Evolutionary conservation across 2,113 vertebrate genomes (phyloP), one percentile per base, ranked within the genome.

Genomic region (Leptodactylus fuscus): DNA sequence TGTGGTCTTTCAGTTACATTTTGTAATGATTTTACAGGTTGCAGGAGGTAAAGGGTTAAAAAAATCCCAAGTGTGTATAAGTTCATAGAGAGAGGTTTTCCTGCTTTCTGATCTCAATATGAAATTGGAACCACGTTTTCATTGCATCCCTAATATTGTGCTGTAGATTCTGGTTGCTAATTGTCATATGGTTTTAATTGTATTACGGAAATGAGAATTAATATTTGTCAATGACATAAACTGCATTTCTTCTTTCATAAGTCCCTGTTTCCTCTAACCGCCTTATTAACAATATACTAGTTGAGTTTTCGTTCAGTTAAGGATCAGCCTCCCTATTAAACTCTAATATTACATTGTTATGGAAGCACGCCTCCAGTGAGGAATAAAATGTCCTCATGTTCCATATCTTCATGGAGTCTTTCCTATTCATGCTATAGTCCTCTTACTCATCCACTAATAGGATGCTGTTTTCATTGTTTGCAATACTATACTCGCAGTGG

Each of bases 111-210:
- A 41, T 71, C 15, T 38, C 18, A 6, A 73, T 24, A 13, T 44
- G 10, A 46, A 44, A 73, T 73, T 73, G 38, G 38, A 73, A 73
- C 9, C 36, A 34, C 38, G 36, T 73, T 73, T 73, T 46, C 22
- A 71, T 11, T 41, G 38, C 36, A 44, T 44, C 70, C n/a, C 22
- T 24, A 38, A 41, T 22, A n/a, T 73, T 73, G 38, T 4, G 8
- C 18, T 41, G 65, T 38, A 38, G 32, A 38, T 20, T 38, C 20
- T 38, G 18, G 18, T 69, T 34, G 34, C 32, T 69, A 69, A 69
- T 69, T 38, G 16, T 38, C 65, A 69, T 22, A 69, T 69, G 65
- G 65, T 22, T 69, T 69, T 69, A 36, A 69, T 69, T 69, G 65
- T 22, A 27, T 22, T 22, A 38, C 32, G 65, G 65, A 69, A 69